A percentile compares a stretch with the other conserved stretches of the same genome.
Evolutionary conservation across 2,113 vertebrate genomes (phyloP).

Genomic region (Sciurus niger): DNA sequence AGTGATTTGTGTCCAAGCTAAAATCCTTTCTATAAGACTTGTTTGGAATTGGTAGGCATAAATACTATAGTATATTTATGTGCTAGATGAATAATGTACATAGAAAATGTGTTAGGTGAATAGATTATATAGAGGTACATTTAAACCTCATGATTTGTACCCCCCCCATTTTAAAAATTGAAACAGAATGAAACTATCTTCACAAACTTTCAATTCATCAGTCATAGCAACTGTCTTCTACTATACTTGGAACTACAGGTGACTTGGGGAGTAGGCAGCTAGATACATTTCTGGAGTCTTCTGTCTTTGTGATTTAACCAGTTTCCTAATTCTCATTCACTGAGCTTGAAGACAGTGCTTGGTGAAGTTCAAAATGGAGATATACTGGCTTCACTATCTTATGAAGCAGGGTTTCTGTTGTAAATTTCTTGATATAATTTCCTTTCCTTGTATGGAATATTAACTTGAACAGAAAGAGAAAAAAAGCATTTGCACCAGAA

Average conservation of each 20-base stretch:
- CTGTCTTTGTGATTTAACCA: background rate
- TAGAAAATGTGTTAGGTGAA: background rate
- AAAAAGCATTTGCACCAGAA: background rate
- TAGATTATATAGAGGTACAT: background rate
- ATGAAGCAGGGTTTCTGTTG: background rate
- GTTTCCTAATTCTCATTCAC: background rate
- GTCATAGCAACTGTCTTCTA: background rate
- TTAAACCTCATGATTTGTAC: background rate
- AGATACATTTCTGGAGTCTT: constrained; percentile 12
- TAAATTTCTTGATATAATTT: background rate
- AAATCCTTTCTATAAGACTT: background rate
- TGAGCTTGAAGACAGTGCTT: background rate
- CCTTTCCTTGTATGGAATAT: background rate
- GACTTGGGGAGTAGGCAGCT: background rate
- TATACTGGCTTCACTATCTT: background rate
- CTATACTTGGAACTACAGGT: background rate
- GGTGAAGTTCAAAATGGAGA: background rate
- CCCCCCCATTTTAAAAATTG: background rate
- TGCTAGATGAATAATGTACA: background rate
- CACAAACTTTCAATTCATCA: background rate
- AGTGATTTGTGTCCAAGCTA: constrained; percentile 51
- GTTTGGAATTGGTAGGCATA: constrained; percentile 28
- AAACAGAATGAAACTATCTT: background rate
- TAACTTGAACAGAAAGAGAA: constrained; percentile 19
- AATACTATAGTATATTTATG: background rate